phyloP scores from a whole-genome alignment of 2,888 invertebrate genomes.

The Rhagonycha fulva region DNA sequence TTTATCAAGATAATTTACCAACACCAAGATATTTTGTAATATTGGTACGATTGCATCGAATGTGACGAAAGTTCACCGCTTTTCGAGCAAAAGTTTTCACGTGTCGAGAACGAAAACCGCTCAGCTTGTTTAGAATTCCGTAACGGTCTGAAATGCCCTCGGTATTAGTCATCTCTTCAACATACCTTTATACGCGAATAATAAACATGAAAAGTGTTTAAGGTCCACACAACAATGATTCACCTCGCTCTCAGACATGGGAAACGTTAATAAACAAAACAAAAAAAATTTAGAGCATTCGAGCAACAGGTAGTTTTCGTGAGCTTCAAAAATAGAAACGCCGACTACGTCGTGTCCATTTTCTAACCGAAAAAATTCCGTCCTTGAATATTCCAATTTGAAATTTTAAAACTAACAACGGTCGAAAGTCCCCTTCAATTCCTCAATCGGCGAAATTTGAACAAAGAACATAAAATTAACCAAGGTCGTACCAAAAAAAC shows the following conservation, averaged over 20 bases:
- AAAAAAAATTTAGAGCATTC: neutral
- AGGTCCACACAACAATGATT: slow-evolving; percentile 10
- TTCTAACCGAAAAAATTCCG: neutral
- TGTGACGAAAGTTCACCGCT: neutral
- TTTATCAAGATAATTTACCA: neutral
- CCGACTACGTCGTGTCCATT: neutral
- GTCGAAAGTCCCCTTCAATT: neutral
- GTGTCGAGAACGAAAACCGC: neutral
- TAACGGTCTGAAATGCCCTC: slow-evolving; percentile 16
- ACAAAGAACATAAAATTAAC: neutral
- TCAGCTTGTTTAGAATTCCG: slow-evolving; percentile 6
- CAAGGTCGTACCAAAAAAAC: neutral
- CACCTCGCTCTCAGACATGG: slow-evolving; percentile 4
- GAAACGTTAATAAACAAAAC: neutral
- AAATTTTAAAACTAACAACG: neutral
- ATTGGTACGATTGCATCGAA: neutral
- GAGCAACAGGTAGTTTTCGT: neutral
- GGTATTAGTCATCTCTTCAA: slow-evolving; percentile 12
- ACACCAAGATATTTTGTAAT: neutral
- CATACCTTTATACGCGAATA: slow-evolving; percentile 16
- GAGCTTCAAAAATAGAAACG: neutral
- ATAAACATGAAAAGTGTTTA: slow-evolving; percentile 1
- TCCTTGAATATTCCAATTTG: neutral
- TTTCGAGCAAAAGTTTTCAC: neutral
- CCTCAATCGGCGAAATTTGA: neutral